phyloP scores from a whole-genome alignment of 2,113 vertebrate genomes.

The Zapus hudsonius region DNA sequence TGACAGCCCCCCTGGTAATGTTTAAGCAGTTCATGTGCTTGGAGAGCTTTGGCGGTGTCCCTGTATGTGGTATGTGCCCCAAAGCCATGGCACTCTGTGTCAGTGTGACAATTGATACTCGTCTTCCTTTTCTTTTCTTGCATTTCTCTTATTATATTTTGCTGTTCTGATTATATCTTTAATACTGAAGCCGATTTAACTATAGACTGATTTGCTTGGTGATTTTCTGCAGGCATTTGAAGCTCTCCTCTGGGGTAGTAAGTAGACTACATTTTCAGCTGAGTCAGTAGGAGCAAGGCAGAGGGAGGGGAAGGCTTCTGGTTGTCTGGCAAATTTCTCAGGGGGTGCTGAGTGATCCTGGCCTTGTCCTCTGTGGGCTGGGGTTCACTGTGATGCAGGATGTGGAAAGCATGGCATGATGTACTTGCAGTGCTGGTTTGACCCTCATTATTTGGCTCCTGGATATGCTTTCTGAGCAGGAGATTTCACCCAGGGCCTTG shows the following conservation, averaged over 20 bases:
- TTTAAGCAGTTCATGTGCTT: not conserved
- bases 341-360: not conserved
- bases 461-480: not conserved
- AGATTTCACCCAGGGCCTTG: not conserved
- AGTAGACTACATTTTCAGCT: not conserved
- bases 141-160: not conserved
- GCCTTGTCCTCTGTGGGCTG: fast-evolving
- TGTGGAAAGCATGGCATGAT: not conserved
- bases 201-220: conserved; percentile 12
- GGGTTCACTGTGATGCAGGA: not conserved
- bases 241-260: not conserved
- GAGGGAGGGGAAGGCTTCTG: not conserved
- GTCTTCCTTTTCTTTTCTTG: not conserved
- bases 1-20: fast-evolving
- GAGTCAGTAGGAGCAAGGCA: not conserved
- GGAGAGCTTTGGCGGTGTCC: not conserved
- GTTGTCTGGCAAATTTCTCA: not conserved
- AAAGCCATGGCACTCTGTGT: not conserved
- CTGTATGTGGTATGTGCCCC: not conserved
- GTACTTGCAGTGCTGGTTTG: too few species aligned
- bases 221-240: not conserved
- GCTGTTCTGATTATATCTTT: conserved; percentile 13
- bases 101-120: not conserved
- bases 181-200: conserved; percentile 10
- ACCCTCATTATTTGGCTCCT: not conserved